A percentile compares a stretch with the other conserved stretches of the same genome.
Evolutionary conservation across 2,888 invertebrate genomes (phyloP).

Genomic region (Onthophagus sagittarius): DNA sequence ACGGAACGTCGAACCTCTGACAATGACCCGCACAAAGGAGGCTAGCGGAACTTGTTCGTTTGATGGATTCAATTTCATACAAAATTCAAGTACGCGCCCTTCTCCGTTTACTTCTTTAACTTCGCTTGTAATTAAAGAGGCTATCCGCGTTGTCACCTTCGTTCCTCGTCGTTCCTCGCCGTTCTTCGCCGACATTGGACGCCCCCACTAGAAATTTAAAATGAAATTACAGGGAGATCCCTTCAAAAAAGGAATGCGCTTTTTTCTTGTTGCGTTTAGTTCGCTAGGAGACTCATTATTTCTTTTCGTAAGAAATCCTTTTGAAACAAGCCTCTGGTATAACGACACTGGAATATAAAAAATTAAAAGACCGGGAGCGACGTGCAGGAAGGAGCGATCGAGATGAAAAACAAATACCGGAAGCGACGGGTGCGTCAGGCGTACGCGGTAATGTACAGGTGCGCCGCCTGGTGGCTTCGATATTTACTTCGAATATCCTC

Average conservation of each 20-base stretch:
- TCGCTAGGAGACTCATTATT: not conserved
- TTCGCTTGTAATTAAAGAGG: conserved; percentile 30
- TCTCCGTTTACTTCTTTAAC: conserved; percentile 28
- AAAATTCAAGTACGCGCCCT: conserved; percentile 29
- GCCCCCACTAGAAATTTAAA: not conserved
- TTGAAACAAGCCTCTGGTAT: not conserved
- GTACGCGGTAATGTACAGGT: not conserved
- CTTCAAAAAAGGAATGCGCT: not conserved
- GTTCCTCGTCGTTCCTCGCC: not conserved
- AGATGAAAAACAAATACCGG: not conserved
- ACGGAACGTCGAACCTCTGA: conserved; percentile 30
- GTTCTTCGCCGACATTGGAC: not conserved
- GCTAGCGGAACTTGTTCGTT: conserved; percentile 30
- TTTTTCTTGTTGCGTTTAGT: not conserved
- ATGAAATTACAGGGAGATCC: not conserved
- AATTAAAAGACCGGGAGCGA: not conserved
- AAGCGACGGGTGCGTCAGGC: not conserved
- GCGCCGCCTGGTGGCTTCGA: not conserved
- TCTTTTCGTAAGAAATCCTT: not conserved
- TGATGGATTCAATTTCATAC: conserved; percentile 34
- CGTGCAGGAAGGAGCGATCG: not conserved
- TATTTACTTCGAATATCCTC: not conserved
- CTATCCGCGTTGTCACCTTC: not conserved
- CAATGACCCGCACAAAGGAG: conserved; percentile 32
- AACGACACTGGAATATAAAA: not conserved